These are phyloP conservation scores for Tragopan temminckii DNA, from an alignment of 2,797 vertebrate species.

Conservation along the genomic window DNA sequence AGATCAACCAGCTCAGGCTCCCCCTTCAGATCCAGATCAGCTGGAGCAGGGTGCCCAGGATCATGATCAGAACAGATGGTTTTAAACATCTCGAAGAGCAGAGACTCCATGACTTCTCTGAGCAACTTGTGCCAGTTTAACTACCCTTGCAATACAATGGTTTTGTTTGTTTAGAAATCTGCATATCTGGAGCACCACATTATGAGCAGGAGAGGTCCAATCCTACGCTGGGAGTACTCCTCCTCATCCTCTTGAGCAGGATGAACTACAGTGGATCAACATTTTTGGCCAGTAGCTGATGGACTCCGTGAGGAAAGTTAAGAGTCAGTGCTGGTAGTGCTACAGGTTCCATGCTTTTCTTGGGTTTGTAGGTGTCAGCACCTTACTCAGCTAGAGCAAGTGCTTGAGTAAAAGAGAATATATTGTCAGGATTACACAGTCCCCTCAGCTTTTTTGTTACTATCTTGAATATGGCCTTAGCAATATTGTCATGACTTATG, in stretches of 20 bases:
- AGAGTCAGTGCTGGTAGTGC: background rate
- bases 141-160: background rate
- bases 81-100: background rate
- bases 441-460: rapidly evolving
- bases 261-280: background rate
- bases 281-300: background rate
- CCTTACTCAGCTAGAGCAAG: background rate
- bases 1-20: background rate
- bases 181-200: background rate
- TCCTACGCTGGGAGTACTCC: background rate
- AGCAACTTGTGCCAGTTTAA: background rate
- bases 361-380: background rate
- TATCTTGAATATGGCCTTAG: background rate
- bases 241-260: background rate
- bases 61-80: no score
- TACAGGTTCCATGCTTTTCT: rapidly evolving
- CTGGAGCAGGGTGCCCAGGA: background rate
- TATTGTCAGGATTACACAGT: background rate
- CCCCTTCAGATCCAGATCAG: background rate
- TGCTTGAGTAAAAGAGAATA: background rate
- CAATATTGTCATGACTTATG: background rate
- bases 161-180: background rate
- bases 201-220: background rate
- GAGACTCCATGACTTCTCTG: background rate
- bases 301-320: background rate